Base-by-base conservation (phyloP, 2,888 invertebrate species). In the Pyrochroa serraticornis region DNA sequence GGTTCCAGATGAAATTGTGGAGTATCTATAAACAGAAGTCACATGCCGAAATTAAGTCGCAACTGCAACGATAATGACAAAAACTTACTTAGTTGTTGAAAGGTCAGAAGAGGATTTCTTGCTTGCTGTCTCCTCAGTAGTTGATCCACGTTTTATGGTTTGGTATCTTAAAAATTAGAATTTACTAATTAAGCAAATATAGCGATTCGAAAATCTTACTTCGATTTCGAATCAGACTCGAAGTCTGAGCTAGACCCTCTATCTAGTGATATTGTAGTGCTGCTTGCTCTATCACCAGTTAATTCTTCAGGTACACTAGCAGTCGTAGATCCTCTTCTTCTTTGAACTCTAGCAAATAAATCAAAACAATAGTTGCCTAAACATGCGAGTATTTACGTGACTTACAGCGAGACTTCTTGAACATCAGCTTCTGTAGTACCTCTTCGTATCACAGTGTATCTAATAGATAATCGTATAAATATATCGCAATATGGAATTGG, bases 381-480 rank as follows among this genome's bases (percentile, higher is more conserved):
- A 5, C 22, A 22, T 3, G 2, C 5, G 22, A 22, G 22, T 22
- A 22, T 22, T 22, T 22, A 22, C 5, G 2, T 3, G 22, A 3
- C 22, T 22, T 22, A 22, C 22, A 22, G 3, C 5, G 22, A 22
- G 2, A 22, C 22, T 22, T 22, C 22, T 22, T 22, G 22, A 22
- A 22, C 22, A 22, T 22, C 22, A 9, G 51, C 7, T 38, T 61
- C 55, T 13, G 68, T 61, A 2, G 67, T 66, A 10, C 69, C 66
- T 59, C 70, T 64, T 48, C 66, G 41, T 7, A 71, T 62, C 38
- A 66, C 63, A 5, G 41, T 41, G 35, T 72, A 71, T 56, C 66
- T 72, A 43, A 65, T 60, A 3, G 64, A 58, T 2, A 43, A 52
- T 30, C 14, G 9, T 30, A 49, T 44, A 22, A 7, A 35, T 22